phyloP scores from a whole-genome alignment of 2,797 vertebrate species.

The Phalanger gymnotis region DNA sequence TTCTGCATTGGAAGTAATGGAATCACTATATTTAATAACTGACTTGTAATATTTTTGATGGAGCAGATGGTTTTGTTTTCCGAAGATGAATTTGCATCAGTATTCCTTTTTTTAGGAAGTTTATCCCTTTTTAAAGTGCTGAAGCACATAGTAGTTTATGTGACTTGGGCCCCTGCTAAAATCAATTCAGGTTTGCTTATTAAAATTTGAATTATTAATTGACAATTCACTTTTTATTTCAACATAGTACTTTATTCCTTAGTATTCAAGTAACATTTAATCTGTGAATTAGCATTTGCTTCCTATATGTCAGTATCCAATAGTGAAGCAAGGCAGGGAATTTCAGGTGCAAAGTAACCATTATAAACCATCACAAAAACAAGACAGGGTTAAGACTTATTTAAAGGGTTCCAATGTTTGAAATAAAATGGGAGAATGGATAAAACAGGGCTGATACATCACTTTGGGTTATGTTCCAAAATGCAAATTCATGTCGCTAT shows the following conservation, averaged over 20 bases:
- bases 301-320: constrained; percentile 50
- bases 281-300: constrained; percentile 60
- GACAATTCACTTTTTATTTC: constrained; percentile 36
- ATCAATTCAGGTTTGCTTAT: constrained; percentile 21
- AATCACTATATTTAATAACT: background rate
- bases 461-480: constrained; percentile 28
- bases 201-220: constrained; percentile 47
- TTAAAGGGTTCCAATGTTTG: constrained; percentile 37
- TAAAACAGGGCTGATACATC: constrained; percentile 15
- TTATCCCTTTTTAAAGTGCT: background rate
- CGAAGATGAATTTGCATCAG: constrained; percentile 24
- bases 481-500: constrained; percentile 41
- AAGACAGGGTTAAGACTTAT: constrained; percentile 20
- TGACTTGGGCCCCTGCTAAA: constrained; percentile 42
- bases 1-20: background rate
- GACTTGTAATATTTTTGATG: constrained; percentile 33
- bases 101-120: background rate
- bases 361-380: constrained; percentile 59
- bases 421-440: constrained; percentile 43
- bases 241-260: constrained; percentile 36
- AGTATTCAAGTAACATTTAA: constrained; percentile 46
- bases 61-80: constrained; percentile 25
- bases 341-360: constrained; percentile 39
- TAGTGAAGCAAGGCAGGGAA: constrained; percentile 38
- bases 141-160: background rate